phyloP scores from a whole-genome alignment of 2,797 vertebrate species.

The Hypotaenidia philippensis region DNA sequence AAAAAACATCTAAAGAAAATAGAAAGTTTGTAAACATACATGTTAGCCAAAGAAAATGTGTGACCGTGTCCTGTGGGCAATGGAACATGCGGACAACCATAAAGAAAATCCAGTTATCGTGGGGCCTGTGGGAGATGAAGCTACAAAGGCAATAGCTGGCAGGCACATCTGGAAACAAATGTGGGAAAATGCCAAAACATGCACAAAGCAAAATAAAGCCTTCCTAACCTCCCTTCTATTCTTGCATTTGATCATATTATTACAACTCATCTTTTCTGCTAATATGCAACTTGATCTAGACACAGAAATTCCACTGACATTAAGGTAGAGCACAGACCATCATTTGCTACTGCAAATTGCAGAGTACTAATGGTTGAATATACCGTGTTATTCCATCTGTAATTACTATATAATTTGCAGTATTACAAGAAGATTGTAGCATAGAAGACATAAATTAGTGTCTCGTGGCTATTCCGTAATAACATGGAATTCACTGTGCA shows the following conservation, averaged over 20 bases:
- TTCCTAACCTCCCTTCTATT: background rate
- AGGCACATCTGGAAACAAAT: background rate
- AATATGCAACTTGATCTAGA: background rate
- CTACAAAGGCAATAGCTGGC: background rate
- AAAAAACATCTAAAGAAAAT: background rate
- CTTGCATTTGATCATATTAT: background rate
- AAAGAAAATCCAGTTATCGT: background rate
- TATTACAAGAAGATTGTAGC: slow-evolving; percentile 46
- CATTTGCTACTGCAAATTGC: background rate
- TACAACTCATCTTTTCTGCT: background rate
- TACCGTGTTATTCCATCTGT: background rate
- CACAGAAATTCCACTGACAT: background rate
- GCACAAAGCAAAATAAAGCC: background rate
- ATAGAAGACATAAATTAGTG: slow-evolving; percentile 44
- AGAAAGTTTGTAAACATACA: background rate
- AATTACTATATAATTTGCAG: slow-evolving; percentile 62
- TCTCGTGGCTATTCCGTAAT: slow-evolving; percentile 29
- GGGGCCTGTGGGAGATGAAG: background rate
- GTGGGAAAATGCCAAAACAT: background rate
- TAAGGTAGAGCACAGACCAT: background rate
- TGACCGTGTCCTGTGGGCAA: background rate
- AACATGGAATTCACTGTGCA: slow-evolving; percentile 43
- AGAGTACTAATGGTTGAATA: background rate
- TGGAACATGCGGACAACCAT: fast-evolving
- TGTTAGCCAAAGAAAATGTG: background rate